Percentiles rank a stretch among this genome's conserved stretches.
Conservation (phyloP, 2,113 vertebrate genomes). For the Aix galericulata region DNA sequence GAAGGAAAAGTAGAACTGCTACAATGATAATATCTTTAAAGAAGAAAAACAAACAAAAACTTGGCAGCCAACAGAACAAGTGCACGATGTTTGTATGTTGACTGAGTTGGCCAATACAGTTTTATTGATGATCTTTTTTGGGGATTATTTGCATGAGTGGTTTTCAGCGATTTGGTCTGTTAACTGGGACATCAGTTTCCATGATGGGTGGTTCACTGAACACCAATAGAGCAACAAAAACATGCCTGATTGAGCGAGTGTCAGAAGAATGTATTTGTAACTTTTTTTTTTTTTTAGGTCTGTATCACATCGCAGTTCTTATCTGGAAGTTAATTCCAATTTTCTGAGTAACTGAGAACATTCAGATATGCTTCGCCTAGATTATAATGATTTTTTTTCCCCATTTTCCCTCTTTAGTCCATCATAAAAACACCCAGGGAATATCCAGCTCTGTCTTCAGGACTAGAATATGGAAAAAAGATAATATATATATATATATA, state of each 20-base stretch:
- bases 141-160: not conserved
- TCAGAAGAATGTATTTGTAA: not conserved
- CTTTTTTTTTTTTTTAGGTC: no score
- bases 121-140: not conserved
- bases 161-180: not conserved
- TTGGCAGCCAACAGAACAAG: not conserved
- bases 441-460: not conserved
- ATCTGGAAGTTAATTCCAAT: not conserved
- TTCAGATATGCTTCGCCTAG: not conserved
- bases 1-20: not conserved
- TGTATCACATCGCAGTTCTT: not conserved
- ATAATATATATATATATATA: no score
- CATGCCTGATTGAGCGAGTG: no score
- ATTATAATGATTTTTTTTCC: not conserved
- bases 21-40: not conserved
- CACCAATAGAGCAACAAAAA: not conserved
- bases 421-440: fast-evolving
- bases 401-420: not conserved
- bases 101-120: not conserved
- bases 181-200: not conserved
- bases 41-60: not conserved
- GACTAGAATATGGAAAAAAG: not conserved
- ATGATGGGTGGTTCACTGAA: not conserved
- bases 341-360: not conserved
- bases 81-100: fast-evolving